Evolutionary conservation across 2,888 invertebrate species (phyloP).

Genomic region (Deroplatys truncata): DNA sequence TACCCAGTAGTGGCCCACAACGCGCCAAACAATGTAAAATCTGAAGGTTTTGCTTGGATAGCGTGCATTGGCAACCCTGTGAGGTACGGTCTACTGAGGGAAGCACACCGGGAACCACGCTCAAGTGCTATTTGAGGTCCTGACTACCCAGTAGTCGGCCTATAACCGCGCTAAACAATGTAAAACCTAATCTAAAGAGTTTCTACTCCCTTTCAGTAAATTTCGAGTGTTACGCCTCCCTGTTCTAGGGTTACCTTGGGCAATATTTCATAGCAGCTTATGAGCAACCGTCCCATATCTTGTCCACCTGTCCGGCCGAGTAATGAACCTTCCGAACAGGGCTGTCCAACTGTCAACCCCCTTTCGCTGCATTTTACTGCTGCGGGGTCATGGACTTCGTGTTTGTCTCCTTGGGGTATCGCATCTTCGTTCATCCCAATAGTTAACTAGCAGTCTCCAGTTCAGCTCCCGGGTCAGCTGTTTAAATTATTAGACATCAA

Average conservation of each 20-base stretch:
- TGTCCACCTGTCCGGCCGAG: conserved; percentile 23
- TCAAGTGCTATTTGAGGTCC: not conserved
- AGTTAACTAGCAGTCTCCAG: too few species aligned
- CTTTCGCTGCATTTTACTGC: not conserved
- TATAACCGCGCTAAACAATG: conserved; percentile 25
- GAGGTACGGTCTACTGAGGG: too few species aligned
- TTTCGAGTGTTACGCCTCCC: not conserved
- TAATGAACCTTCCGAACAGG: conserved; percentile 19
- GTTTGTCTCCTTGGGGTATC: too few species aligned
- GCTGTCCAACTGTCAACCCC: not conserved
- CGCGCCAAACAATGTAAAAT: too few species aligned
- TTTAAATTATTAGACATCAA: too few species aligned
- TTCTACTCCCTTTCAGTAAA: conserved; percentile 15
- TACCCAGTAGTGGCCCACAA: too few species aligned
- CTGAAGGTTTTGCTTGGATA: too few species aligned
- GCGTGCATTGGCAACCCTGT: too few species aligned
- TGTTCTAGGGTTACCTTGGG: not conserved
- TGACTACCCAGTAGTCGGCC: conserved; percentile 8
- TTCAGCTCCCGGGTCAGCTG: too few species aligned
- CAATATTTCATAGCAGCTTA: conserved; percentile 25
- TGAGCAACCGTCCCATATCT: conserved; percentile 25
- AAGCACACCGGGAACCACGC: too few species aligned
- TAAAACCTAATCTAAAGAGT: conserved; percentile 21
- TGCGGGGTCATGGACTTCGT: too few species aligned
- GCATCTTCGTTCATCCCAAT: too few species aligned